These are phyloP conservation scores for Metopolophium dirhodum DNA, from an alignment of 1,140 invertebrate genomes.

Conservation along the genomic window DNA sequence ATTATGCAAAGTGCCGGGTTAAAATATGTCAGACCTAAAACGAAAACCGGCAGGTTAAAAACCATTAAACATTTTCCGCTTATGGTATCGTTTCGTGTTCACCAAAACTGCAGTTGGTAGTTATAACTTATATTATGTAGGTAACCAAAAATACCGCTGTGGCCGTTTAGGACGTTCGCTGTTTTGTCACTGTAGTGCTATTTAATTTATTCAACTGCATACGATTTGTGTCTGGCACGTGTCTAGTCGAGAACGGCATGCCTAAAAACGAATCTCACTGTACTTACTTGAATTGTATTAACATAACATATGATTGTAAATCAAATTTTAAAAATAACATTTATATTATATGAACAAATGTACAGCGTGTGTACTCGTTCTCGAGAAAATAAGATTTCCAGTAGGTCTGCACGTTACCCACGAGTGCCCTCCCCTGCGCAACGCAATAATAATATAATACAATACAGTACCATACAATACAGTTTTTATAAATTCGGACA, in stretches of 20 bases:
- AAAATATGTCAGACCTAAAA: slow-evolving; percentile 36
- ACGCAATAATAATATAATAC: neutral
- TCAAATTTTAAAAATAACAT: neutral
- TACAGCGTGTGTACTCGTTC: neutral
- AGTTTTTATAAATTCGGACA: neutral
- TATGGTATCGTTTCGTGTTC: neutral
- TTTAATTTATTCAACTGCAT: neutral
- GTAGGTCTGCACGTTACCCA: neutral
- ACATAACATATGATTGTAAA: neutral
- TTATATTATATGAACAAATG: neutral
- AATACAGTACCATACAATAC: neutral
- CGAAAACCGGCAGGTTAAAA: slow-evolving; percentile 19
- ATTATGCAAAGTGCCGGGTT: slow-evolving; percentile 46
- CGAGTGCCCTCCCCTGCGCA: too few relatives aligned
- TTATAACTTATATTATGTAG: neutral
- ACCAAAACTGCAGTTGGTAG: neutral
- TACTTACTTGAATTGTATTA: neutral
- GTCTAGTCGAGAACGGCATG: neutral
- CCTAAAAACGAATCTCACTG: neutral
- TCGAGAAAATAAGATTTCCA: neutral
- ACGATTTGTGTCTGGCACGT: neutral
- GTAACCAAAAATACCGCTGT: neutral
- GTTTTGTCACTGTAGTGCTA: neutral
- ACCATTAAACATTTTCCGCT: slow-evolving; percentile 21
- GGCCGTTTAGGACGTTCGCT: neutral